Evolutionary conservation across 2,113 vertebrate genomes (phyloP), one percentile per base, ranked within the genome.

Genomic region (Dendropsophus ebraccatus): DNA sequence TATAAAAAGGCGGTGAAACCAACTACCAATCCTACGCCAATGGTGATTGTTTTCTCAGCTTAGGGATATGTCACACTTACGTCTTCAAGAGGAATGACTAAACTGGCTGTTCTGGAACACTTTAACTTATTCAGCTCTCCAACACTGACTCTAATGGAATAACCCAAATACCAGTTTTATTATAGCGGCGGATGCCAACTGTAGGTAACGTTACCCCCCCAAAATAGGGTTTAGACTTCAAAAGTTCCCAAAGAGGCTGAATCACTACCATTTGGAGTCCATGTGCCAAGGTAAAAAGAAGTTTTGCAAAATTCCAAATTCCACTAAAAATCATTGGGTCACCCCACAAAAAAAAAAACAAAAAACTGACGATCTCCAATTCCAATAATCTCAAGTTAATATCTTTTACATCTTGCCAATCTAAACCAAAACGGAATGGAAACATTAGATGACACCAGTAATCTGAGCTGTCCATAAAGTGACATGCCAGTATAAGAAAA

Each of bases 101-200:
- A 49, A 52, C 47, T 77, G 13, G 45, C 54, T 30, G 30, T 77
- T 30, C 13, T 77, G 41, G 10, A 45, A 73, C 37, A n/a, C n/a
- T n/a, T n/a, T n/a, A n/a, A n/a, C n/a, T n/a, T n/a, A n/a, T n/a
- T n/a, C n/a, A n/a, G 23, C 17, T 50, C 50, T 52, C 74, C 74
- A 76, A 76, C 45, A 76, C n/a, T 54, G 74, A 77, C 47, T n/a
- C n/a, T 50, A 77, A 77, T 77, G 74, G 74, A 77, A 77, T 77
- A 30, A 54, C 49, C 74, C 21, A 25, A 50, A 77, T 52, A 76
- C 6, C 45, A 12, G 1, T 77, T 77, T 77, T 73, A 45, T 73
- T 73, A 45, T 45, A n/a, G 23, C 23, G n/a, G 65, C 1, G 6
- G 17, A 52, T 52, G 74, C 74, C 74, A 77, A 52, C 32, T 10